Conservation (phyloP, 2,888 invertebrate genomes). For the Noctua janthina region DNA sequence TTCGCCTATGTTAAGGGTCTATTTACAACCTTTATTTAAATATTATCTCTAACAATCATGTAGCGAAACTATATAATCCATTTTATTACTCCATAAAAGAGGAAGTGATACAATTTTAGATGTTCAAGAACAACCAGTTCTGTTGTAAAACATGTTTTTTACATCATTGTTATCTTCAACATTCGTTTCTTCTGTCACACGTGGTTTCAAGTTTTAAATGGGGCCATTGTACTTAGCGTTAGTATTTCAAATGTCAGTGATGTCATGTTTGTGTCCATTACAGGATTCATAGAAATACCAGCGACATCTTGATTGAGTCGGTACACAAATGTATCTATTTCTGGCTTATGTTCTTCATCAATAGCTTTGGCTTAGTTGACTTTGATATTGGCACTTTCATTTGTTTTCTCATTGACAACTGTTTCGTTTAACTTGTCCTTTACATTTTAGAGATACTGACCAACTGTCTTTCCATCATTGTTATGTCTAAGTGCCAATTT, state of each 20-base stretch:
- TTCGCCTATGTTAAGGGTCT: no score
- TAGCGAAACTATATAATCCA: not conserved
- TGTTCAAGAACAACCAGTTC: slow-evolving; percentile 27
- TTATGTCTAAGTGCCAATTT: not conserved
- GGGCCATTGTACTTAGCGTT: slow-evolving; percentile 34
- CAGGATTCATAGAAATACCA: slow-evolving; percentile 33
- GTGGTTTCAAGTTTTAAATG: slow-evolving; percentile 26
- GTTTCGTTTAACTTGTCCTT: not conserved
- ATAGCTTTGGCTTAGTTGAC: not conserved
- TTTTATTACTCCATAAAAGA: slow-evolving; percentile 28
- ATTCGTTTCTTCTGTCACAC: slow-evolving; percentile 18
- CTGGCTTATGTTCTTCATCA: not conserved
- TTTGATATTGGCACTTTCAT: not conserved
- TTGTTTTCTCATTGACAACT: not conserved
- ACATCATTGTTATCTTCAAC: slow-evolving; percentile 35
- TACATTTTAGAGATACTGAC: not conserved
- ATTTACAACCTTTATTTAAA: no score
- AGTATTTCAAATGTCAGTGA: slow-evolving; percentile 23
- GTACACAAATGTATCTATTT: not conserved
- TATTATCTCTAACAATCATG: not conserved
- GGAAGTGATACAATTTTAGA: slow-evolving; percentile 29
- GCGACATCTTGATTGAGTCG: not conserved
- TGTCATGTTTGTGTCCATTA: slow-evolving; percentile 29
- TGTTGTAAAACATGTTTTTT: slow-evolving; percentile 15
- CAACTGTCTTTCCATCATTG: not conserved